phyloP scores from a whole-genome alignment of 1,140 invertebrate genomes.

The Schlechtendalia chinensis region DNA sequence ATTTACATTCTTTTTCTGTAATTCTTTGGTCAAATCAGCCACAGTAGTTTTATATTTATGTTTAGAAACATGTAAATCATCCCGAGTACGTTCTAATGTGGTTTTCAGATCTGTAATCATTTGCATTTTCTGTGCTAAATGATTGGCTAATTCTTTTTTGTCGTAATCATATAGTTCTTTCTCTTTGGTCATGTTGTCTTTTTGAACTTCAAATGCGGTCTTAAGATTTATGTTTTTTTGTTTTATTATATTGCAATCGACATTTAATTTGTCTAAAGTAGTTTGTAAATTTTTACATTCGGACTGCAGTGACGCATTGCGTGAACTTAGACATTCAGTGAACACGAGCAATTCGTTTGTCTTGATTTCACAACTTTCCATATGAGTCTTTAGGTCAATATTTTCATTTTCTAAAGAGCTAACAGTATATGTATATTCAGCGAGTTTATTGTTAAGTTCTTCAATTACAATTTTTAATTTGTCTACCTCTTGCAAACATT shows the following conservation, averaged over 20 bases:
- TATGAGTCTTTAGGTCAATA: conserved; percentile 35
- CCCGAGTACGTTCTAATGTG: conserved; percentile 20
- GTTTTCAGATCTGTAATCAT: conserved; percentile 34
- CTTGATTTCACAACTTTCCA: conserved; percentile 29
- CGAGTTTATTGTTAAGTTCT: conserved; percentile 18
- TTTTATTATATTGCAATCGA: conserved; percentile 10
- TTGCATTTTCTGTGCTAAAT: conserved; percentile 34
- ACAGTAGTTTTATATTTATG: conserved; percentile 34
- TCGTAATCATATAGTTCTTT: conserved; percentile 7
- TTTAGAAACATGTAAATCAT: conserved; percentile 45
- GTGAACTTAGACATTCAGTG: conserved; percentile 33
- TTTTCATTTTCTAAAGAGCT: conserved; percentile 37
- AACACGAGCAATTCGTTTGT: conserved; percentile 42
- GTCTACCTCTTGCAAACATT: conserved; percentile 6
- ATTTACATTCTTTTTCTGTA: conserved; percentile 19
- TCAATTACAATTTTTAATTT: conserved; percentile 13
- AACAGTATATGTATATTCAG: background rate
- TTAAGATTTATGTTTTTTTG: conserved; percentile 42
- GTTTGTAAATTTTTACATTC: conserved; percentile 33
- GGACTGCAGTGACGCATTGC: conserved; percentile 26
- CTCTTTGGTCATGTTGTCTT: conserved; percentile 2
- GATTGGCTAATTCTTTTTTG: conserved; percentile 35
- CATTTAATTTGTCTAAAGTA: conserved; percentile 6
- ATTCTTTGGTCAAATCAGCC: conserved; percentile 31
- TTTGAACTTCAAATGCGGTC: conserved; percentile 9